These are phyloP conservation scores for Octodonta nipae DNA, from an alignment of 2,888 invertebrate genomes.

Conservation along the genomic window DNA sequence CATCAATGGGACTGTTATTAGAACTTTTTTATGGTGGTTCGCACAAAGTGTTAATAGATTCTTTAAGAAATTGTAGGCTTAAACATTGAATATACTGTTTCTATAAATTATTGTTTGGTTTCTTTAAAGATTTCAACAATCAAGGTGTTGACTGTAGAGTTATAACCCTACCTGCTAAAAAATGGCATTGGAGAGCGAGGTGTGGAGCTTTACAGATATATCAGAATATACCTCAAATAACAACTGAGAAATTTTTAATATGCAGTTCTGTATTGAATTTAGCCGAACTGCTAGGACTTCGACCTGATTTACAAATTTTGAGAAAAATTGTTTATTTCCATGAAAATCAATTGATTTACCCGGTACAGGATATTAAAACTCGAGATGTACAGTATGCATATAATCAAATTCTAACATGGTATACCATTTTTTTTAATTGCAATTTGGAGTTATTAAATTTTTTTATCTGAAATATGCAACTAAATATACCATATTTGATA, in stretches of 20 bases:
- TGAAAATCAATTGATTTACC: conserved; percentile 64
- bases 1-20: too few species aligned
- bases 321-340: conserved; percentile 63
- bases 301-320: conserved; percentile 45
- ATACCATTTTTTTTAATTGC: conserved; percentile 15
- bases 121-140: conserved; percentile 6
- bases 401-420: conserved; percentile 61
- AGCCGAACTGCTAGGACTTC: conserved; percentile 52
- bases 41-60: conserved; percentile 52
- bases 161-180: conserved; percentile 51
- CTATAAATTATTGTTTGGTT: not conserved
- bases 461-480: too few species aligned
- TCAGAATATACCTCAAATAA: conserved; percentile 42
- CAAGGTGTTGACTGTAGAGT: conserved; percentile 32
- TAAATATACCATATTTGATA: not conserved
- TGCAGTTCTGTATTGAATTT: conserved; percentile 57
- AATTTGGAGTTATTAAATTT: too few species aligned
- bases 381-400: conserved; percentile 64
- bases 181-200: conserved; percentile 67
- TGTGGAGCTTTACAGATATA: conserved; percentile 52
- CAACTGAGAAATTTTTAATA: conserved; percentile 45
- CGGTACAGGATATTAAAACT: conserved; percentile 48
- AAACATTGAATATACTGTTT: conserved; percentile 1
- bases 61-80: conserved; percentile 18
- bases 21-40: conserved; percentile 64